Percentiles rank a stretch among this genome's conserved stretches.
Evolutionary conservation across 2,888 invertebrate species (phyloP).

Genomic region (Drosophila austrosaltans): DNA sequence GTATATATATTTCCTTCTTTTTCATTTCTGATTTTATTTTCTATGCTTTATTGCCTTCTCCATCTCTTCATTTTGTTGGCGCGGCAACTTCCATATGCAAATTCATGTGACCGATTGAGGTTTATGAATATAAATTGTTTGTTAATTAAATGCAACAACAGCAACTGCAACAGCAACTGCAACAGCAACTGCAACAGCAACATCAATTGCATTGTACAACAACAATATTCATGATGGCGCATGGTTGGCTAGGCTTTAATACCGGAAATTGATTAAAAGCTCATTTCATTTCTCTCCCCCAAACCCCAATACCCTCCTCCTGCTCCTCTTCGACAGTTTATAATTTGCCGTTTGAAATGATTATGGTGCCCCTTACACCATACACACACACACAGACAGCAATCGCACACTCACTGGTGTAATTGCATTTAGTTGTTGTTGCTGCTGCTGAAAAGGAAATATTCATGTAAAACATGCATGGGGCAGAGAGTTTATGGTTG

Average conservation of each 20-base stretch:
- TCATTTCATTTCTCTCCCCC: slow-evolving; percentile 65
- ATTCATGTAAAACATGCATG: slow-evolving; percentile 35
- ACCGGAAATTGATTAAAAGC: slow-evolving; percentile 78
- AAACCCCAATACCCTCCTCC: too few relatives aligned
- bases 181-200: slow-evolving; percentile 32
- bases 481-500: slow-evolving; percentile 5
- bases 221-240: slow-evolving; percentile 33
- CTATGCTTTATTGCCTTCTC: slow-evolving; percentile 23
- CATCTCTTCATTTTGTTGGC: slow-evolving; percentile 32
- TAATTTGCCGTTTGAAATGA: slow-evolving; percentile 73
- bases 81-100: slow-evolving; percentile 53
- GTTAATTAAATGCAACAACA: slow-evolving; percentile 76
- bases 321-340: slow-evolving; percentile 25
- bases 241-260: slow-evolving; percentile 64
- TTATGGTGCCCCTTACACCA: slow-evolving; percentile 48
- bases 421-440: slow-evolving; percentile 39
- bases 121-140: slow-evolving; percentile 79
- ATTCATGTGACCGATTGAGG: slow-evolving; percentile 74
- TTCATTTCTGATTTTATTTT: slow-evolving; percentile 13
- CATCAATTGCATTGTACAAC: slow-evolving; percentile 26
- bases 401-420: slow-evolving; percentile 21
- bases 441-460: slow-evolving; percentile 37
- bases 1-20: background rate
- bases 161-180: slow-evolving; percentile 42
- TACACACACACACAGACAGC: slow-evolving; percentile 25